A percentile compares a stretch with the other conserved stretches of the same genome.
Conservation (phyloP, 2,888 invertebrate species). For the Oscheius onirici region DNA sequence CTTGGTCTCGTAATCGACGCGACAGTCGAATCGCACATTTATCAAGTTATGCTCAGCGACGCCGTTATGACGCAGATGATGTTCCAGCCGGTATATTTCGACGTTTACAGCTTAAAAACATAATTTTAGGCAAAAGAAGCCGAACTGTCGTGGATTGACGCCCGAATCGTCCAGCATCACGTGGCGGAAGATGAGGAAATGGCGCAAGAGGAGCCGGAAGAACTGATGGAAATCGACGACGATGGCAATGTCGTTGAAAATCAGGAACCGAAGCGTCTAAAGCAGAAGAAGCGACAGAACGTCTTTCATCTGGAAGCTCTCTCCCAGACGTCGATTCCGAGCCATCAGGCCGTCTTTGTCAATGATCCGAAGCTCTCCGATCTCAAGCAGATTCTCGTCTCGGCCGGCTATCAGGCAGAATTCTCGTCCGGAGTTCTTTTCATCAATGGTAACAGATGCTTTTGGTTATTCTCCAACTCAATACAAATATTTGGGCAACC, state of each 20-base stretch:
- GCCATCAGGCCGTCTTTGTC: slow-evolving; percentile 83
- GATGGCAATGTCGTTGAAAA: slow-evolving; percentile 14
- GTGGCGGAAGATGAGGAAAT: slow-evolving; percentile 42
- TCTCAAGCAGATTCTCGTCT: slow-evolving; percentile 79
- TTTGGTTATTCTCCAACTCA: too few species aligned
- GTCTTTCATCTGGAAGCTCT: slow-evolving; percentile 60
- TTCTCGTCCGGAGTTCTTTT: slow-evolving; percentile 90
- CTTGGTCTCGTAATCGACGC: slow-evolving; percentile 85
- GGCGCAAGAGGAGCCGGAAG: slow-evolving; percentile 37
- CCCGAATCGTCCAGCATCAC: slow-evolving; percentile 57
- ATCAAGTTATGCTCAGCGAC: slow-evolving; percentile 80
- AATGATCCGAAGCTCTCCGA: slow-evolving; percentile 92
- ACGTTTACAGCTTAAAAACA: background rate
- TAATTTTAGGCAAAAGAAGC: slow-evolving; percentile 83
- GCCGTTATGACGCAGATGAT: slow-evolving; percentile 36
- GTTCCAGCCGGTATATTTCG: slow-evolving; percentile 31
- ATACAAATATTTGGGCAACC: too few species aligned
- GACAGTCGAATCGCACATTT: slow-evolving; percentile 96
- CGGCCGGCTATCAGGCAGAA: slow-evolving; percentile 76
- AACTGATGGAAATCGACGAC: slow-evolving; percentile 37
- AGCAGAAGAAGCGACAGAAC: slow-evolving; percentile 26
- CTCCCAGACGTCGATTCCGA: slow-evolving; percentile 56
- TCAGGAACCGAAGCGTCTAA: slow-evolving; percentile 21
- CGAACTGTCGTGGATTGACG: slow-evolving; percentile 90
- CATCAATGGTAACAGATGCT: slow-evolving; percentile 78